Evolutionary conservation across 2,797 vertebrate genomes (phyloP).

Genomic region (Anomalospiza imberbis): DNA sequence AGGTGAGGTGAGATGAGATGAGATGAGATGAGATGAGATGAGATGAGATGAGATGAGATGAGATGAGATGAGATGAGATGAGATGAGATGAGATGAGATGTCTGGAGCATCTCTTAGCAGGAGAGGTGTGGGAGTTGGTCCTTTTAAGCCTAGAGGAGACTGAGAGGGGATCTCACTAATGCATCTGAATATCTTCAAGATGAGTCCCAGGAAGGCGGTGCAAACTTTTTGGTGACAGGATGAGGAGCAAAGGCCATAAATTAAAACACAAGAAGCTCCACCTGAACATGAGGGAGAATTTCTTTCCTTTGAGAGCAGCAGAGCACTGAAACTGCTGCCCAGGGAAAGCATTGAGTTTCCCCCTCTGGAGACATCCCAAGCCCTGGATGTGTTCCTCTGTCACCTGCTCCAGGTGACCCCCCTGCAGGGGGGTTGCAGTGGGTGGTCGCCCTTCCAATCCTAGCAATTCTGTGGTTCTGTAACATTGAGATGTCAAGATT

Average conservation of each 20-base stretch:
- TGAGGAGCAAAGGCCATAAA: not conserved
- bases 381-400: not conserved
- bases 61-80: too few relatives aligned
- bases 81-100: not conserved
- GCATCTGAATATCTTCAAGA: not conserved
- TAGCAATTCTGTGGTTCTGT: not conserved
- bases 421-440: not conserved
- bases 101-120: not conserved
- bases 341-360: not conserved
- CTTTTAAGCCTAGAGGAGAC: not conserved
- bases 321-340: not conserved
- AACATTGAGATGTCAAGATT: rapidly evolving
- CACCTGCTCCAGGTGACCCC: not conserved
- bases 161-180: not conserved
- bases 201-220: not conserved
- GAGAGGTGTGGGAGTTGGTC: too few relatives aligned
- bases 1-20: not conserved
- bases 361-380: not conserved
- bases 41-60: too few relatives aligned
- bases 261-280: not conserved
- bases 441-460: not conserved
- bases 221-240: too few relatives aligned
- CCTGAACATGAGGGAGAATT: too few relatives aligned
- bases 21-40: too few relatives aligned
- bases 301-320: not conserved